Percentiles rank a stretch among this genome's conserved stretches.
Evolutionary conservation across 2,113 vertebrate genomes (phyloP).

Genomic region (Petroica traversi): DNA sequence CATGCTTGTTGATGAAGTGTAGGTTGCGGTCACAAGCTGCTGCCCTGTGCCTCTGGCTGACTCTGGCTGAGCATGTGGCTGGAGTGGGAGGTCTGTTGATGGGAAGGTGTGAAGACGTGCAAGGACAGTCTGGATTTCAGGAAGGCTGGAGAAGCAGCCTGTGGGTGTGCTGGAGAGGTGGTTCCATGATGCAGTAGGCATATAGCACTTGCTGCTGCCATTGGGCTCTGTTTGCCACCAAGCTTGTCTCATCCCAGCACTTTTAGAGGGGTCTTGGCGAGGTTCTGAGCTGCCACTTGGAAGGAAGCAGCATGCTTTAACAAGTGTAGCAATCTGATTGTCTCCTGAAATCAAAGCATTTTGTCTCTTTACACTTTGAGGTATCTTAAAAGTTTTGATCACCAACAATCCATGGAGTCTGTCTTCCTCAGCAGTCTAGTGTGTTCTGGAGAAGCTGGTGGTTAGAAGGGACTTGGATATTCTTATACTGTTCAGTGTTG

Average conservation of each 20-base stretch:
- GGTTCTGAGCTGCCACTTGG: background rate
- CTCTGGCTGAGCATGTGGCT: background rate
- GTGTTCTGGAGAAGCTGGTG: background rate
- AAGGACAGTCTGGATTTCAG: background rate
- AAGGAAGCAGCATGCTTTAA: background rate
- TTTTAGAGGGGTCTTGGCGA: background rate
- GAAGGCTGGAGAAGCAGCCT: background rate
- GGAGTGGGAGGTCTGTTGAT: background rate
- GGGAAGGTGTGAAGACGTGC: background rate
- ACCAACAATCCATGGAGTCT: background rate
- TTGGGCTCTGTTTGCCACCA: background rate
- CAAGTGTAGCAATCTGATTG: background rate
- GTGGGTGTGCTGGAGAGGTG: background rate
- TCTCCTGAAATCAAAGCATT: background rate
- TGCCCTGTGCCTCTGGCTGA: background rate
- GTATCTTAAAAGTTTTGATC: background rate
- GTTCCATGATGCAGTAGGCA: background rate
- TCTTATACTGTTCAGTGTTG: background rate
- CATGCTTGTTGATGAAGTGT: background rate
- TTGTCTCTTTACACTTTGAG: background rate
- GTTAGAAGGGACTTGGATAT: background rate
- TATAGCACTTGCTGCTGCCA: background rate
- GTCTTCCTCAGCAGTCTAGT: background rate
- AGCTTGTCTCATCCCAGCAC: background rate
- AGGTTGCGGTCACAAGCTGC: background rate